Evolutionary conservation across 2,113 vertebrate species (phyloP), one percentile per base, ranked within the genome.

Genomic region (Macroglossus sobrinus): DNA sequence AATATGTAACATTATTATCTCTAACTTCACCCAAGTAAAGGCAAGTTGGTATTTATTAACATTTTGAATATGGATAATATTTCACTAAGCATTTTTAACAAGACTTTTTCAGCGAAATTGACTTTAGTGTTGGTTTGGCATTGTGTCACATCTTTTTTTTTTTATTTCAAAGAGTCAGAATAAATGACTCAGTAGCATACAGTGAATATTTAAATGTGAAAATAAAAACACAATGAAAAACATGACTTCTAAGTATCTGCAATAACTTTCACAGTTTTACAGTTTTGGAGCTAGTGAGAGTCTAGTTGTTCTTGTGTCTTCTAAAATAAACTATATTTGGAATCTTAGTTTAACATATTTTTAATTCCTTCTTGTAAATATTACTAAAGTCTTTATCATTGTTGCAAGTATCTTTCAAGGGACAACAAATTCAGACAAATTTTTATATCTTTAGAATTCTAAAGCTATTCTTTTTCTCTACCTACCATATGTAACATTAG

Each of bases 1-100:
- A 93, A 84, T 94, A 86, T 15, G 14, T 91, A 96, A 79, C 43
- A 59, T 78, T 91, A 61, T 93, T 86, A 74, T 94, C 71, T 84
- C 40, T 55, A 68, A 50, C 15, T 59, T 72, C 21, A 64, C 19
- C 68, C 71, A 79, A 69, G 71, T 57, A 94, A 88, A 95, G 68
- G 6, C 3, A 22, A 61, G 30, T 43, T 85, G 75, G 28, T 84
- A 66, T 84, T 93, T 87, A 97, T 85, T 91, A 92, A 93, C 72
- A 47, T 96, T 92, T 94, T 45, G 43, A 95, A 45, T 82, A 66
- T n/a, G 28, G 4, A 28, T 59, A 57, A 38, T 79, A 59, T 74
- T 91, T 95, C 89, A 38, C 61, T 85, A 68, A 47, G 26, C 33
- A 47, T 72, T 71, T 74, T 95, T 85, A 95, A 66, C 4, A 35